phyloP scores from a whole-genome alignment of 2,113 vertebrate species.

The Corvus cornix region DNA sequence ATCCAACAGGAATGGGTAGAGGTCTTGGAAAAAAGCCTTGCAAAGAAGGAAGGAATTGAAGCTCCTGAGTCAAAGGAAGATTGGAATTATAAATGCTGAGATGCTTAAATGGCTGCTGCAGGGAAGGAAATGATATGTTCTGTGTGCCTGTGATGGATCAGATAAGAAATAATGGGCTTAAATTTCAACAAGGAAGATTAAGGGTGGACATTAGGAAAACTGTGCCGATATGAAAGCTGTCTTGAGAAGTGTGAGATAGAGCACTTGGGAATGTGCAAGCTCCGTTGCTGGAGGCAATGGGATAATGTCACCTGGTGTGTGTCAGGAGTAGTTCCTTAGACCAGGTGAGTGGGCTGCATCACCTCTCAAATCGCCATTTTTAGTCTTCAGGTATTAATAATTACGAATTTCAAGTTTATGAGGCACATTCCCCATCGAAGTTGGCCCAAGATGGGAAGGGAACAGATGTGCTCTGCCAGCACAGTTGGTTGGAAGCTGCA shows the following conservation, averaged over 20 bases:
- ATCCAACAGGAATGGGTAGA: not conserved
- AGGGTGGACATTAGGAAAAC: not conserved
- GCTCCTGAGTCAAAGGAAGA: not conserved
- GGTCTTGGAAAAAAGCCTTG: not conserved
- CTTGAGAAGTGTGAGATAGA: not conserved
- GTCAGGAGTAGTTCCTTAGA: not conserved
- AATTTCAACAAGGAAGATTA: not conserved
- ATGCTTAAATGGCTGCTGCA: not conserved
- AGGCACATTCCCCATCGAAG: fast-evolving
- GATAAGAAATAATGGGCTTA: not conserved
- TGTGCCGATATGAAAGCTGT: fast-evolving
- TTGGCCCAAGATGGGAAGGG: not conserved
- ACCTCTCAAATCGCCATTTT: not conserved
- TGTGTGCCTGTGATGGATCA: not conserved
- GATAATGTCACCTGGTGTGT: not conserved
- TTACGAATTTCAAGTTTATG: not conserved
- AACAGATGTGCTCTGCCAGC: fast-evolving
- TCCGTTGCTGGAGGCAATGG: not conserved
- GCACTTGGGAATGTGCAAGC: not conserved
- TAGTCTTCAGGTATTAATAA: not conserved
- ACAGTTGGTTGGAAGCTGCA: not conserved
- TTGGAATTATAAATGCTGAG: not conserved
- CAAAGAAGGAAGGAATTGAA: not conserved
- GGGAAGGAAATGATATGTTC: not conserved
- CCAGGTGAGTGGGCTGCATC: not conserved